Base-by-base conservation (phyloP, 2,797 vertebrate genomes). In the Sebastes matsubarae region DNA sequence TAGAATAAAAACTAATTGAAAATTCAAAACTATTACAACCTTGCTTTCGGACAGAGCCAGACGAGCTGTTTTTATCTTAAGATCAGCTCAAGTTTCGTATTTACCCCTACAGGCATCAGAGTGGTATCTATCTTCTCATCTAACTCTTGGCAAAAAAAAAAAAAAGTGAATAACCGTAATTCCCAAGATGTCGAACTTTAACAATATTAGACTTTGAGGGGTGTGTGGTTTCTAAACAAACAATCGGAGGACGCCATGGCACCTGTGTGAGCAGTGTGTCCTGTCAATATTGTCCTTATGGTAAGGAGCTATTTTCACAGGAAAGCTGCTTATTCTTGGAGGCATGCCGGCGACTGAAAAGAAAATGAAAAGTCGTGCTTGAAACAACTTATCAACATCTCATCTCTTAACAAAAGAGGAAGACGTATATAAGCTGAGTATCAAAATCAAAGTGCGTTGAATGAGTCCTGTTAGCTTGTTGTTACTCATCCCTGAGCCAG, bases 401-500 rank as follows among this genome's bases (percentile, higher is more conserved):
- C 22, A 3, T 30, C 4, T 50, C 29, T 16, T 24, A 22, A 55
- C 29, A 57, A 57, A 24, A 24, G 4, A 55, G 10, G 22, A 22
- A 22, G 4, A 27, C 27, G 32, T 46, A 1, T n/a, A n/a, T 68
- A 16, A 64, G 60, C 55, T 65, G 12, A 46, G 50, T 69, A 30
- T 80, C 61, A 55, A 75, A 80, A 80, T 77, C 70, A 38, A 54
- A 42, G 11, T 10, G 20, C 59, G 74, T 22, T 83, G 61, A 87
- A 73, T 78, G 83, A 77, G 68, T 74, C 20, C 34, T 84, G 71
- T 78, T 87, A 72, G 80, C 73, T 83, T 88, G 78, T 82, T 46
- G 68, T 91, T 89, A 87, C 76, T 91, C 87, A 87, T 90, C 80
- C 30, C 30, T 8, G 10, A 57, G 66, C 29, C 29, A 58, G 68